Base-by-base conservation (phyloP, 1,140 invertebrate genomes). In the Pinna nobilis region DNA sequence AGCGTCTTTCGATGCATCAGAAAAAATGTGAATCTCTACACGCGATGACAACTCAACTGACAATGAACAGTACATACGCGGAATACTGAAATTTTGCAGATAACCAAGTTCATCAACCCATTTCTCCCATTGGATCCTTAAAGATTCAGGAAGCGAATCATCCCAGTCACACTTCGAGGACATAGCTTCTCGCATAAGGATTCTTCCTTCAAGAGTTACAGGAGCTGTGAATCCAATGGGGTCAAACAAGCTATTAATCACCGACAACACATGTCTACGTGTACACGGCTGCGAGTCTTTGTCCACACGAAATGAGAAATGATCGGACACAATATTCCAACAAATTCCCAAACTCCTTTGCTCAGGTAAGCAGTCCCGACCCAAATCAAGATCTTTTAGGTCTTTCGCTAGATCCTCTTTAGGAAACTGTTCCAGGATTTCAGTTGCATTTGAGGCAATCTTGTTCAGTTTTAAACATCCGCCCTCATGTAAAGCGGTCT, bases 1-100 rank as follows among this genome's bases (percentile, higher is more conserved):
- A 7, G 63, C 78, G n/a, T 69, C 55, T 44, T 71, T 69, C 1
- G 74, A 74, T 4, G 75, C 67, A 70, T 80, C 78, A 9, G 51
- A 61, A 39, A 74, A 74, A 9, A 73, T 37, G 35, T 76, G 70
- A 3, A 74, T 47, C 61, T 79, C 70, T 0, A 44, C 2, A 9
- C 23, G 87, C 86, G 67, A 89, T 87, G 88, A 87, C 89, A 67
- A 77, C 79, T n/a, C 86, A 5, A 61, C 82, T 78, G 57, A 65
- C 20, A 69, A 72, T 30, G 6, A 1, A 20, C 47, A 53, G 33
- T 68, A 71, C 39, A 60, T 63, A 44, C 73, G 55, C 7, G 73
- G 77, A 20, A 76, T 65, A 49, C 25, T 13, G 15, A 72, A 18
- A 3, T 55, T 23, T 32, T 50, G 15, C 6, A 79, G 37, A 25